Conservation (phyloP, 1,140 invertebrate species). For the Hetaerina americana region DNA sequence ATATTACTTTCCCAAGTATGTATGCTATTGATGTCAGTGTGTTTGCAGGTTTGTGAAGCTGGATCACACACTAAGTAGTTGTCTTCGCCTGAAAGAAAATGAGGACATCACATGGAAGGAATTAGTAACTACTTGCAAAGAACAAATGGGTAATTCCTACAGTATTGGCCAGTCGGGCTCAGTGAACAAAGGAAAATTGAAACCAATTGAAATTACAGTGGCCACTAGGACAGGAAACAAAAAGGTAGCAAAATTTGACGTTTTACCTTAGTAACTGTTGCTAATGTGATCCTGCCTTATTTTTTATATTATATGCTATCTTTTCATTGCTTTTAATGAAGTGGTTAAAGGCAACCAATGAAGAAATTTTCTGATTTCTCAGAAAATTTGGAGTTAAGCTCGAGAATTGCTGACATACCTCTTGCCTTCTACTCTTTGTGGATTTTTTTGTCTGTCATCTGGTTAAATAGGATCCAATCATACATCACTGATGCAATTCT, state of each 20-base stretch:
- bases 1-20: too few relatives aligned
- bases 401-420: too few relatives aligned
- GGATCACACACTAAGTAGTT: constrained; percentile 32
- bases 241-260: too few relatives aligned
- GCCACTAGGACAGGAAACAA: constrained; percentile 73
- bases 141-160: constrained; percentile 61
- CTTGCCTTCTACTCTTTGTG: too few relatives aligned
- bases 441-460: too few relatives aligned
- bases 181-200: constrained; percentile 57
- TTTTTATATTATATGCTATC: constrained; percentile 10
- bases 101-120: constrained; percentile 50
- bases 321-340: too few relatives aligned
- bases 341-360: too few relatives aligned
- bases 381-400: too few relatives aligned
- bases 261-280: constrained; percentile 6
- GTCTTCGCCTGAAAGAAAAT: constrained; percentile 28
- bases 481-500: too few relatives aligned
- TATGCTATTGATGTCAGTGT: constrained; percentile 14
- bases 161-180: constrained; percentile 43
- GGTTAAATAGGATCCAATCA: too few relatives aligned
- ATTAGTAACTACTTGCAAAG: constrained; percentile 49
- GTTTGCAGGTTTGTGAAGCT: constrained; percentile 38
- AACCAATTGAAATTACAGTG: constrained; percentile 64
- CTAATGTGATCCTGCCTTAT: not conserved
- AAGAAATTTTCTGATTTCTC: too few relatives aligned